Evolutionary conservation across 1,140 invertebrate species (phyloP).

Genomic region (Drosophila neocordata): DNA sequence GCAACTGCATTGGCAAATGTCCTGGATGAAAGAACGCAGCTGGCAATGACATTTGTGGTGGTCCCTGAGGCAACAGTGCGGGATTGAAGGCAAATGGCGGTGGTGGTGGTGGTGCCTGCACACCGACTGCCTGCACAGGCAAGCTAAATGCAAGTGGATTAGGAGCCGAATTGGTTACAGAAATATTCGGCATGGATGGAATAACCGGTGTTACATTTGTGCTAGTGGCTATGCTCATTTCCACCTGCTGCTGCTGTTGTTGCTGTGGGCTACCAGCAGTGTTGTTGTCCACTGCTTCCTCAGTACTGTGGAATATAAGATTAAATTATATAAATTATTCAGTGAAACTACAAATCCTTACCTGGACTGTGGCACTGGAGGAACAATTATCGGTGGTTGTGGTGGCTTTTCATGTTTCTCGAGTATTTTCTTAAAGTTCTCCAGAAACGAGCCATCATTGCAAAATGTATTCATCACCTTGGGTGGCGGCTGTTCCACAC

Average conservation of each 20-base stretch:
- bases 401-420: conserved; percentile 83
- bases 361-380: conserved; percentile 39
- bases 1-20: conserved; percentile 60
- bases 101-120: conserved; percentile 74
- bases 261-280: neutral
- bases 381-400: conserved; percentile 72
- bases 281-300: conserved; percentile 51
- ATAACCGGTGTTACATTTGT: conserved; percentile 43
- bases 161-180: conserved; percentile 61
- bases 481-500: conserved; percentile 68
- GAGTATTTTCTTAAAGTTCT: conserved; percentile 89
- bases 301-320: conserved; percentile 24
- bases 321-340: neutral
- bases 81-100: conserved; percentile 81
- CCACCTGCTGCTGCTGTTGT: conserved; percentile 36
- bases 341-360: neutral
- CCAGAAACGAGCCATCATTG: conserved; percentile 90
- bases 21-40: conserved; percentile 62
- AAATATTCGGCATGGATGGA: conserved; percentile 47
- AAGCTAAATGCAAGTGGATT: conserved; percentile 66
- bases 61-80: conserved; percentile 70
- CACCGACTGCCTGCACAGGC: conserved; percentile 67
- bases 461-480: conserved; percentile 85
- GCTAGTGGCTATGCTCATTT: conserved; percentile 36
- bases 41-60: conserved; percentile 61